These are phyloP conservation scores for Dicaeum eximium DNA, from an alignment of 2,113 vertebrate genomes.

Conservation along the genomic window DNA sequence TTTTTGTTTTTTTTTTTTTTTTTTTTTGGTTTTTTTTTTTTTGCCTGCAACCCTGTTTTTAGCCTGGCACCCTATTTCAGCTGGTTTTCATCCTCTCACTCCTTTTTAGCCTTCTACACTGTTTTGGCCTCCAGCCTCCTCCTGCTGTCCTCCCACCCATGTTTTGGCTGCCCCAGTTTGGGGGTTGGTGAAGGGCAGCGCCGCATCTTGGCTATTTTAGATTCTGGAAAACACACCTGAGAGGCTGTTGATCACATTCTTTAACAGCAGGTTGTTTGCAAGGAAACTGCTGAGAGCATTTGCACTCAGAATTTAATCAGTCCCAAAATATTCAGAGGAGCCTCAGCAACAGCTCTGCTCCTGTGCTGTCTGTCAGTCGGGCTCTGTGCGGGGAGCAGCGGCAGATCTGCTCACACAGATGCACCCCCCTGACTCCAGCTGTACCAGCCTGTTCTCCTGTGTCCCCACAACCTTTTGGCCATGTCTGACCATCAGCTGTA, in stretches of 20 bases:
- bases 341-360: neutral
- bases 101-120: neutral
- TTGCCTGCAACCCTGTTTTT: neutral
- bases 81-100: neutral
- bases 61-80: neutral
- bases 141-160: neutral
- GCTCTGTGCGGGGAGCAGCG: neutral
- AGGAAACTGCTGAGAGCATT: slow-evolving; percentile 26
- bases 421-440: neutral
- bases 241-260: slow-evolving; percentile 39
- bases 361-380: neutral
- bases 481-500: neutral
- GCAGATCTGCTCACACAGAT: neutral
- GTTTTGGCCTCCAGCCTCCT: neutral
- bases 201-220: neutral
- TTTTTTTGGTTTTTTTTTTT: neutral
- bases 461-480: neutral
- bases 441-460: neutral
- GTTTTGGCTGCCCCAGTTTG: neutral
- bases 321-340: slow-evolving; percentile 29
- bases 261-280: slow-evolving; percentile 40
- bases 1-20: neutral
- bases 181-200: neutral
- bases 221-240: slow-evolving; percentile 31
- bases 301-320: slow-evolving; percentile 36